Evolutionary conservation across 2,113 vertebrate species (phyloP), one percentile per base, ranked within the genome.

Genomic region (Corvus moneduloides): DNA sequence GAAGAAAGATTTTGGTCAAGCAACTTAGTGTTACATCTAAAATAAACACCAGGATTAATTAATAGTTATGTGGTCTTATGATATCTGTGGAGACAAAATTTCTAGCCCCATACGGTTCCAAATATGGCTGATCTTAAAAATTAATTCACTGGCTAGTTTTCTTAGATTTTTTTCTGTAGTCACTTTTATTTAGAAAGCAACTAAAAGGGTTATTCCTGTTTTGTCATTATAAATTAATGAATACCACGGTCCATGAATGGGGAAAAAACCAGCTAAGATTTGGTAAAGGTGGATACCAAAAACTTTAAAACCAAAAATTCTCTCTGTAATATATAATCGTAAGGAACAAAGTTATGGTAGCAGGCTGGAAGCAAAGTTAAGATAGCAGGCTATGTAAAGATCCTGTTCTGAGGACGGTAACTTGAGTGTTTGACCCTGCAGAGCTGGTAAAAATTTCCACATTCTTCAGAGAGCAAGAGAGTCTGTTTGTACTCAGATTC

Each of bases 81-180:
- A 41, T 62, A 84, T 27, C 71, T 71, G 14, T 48, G 28, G 13
- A 46, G 11, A 32, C 7, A 89, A 82, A 33, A 32, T 11, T 52
- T 94, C 30, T 33, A 76, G 32, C 16, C 8, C 1, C 0, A 1
- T 68, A 11, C 1, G 1, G 3, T 72, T 82, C 11, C 41, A 68
- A 26, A 37, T 64, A 52, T 49, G 15, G 3, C 4, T 74, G 24
- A 58, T 51, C 35, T 86, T 33, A 37, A 79, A 62, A 68, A 63
- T 54, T 1, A 51, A 44, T 52, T 84, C 7, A 28, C 17, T 58
- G 11, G 3, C 1, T 69, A 30, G 14, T 52, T 84, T 74, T 56
- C 54, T 66, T 49, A 69, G 32, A 69, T 49, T 54, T 77, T 77
- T 14, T 85, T 76, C 22, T 77, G 3, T 22, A 54, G 14, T 37